Evolutionary conservation across 2,113 vertebrate genomes (phyloP).

Genomic region (Pipra filicauda): DNA sequence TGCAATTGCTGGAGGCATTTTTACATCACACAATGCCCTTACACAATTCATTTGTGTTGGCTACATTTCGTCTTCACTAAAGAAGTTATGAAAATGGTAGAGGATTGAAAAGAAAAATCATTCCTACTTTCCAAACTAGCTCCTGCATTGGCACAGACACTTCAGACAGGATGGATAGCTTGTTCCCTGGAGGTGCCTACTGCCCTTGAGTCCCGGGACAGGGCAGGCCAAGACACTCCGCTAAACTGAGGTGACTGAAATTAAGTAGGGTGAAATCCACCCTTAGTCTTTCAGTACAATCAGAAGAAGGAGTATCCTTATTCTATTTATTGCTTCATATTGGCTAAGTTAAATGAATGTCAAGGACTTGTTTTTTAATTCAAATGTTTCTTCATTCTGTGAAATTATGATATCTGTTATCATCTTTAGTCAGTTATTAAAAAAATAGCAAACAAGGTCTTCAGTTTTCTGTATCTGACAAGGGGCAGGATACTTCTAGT

Average conservation of each 20-base stretch:
- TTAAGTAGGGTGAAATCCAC: not conserved
- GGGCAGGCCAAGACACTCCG: accelerated
- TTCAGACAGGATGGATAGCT: not conserved
- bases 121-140: not conserved
- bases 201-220: not conserved
- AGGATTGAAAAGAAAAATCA: not conserved
- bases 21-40: not conserved
- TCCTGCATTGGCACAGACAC: not conserved
- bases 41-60: not conserved
- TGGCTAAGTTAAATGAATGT: not conserved
- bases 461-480: not conserved
- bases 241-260: not conserved
- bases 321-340: not conserved
- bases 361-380: not conserved
- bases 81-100: not conserved
- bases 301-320: not conserved
- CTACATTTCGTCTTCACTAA: not conserved
- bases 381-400: not conserved
- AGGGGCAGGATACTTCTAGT: not conserved
- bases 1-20: not conserved
- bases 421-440: not conserved
- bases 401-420: not conserved
- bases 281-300: not conserved
- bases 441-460: not conserved
- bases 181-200: not conserved